Conservation (phyloP, 2,797 vertebrate genomes). For the Australoheros facetus region DNA sequence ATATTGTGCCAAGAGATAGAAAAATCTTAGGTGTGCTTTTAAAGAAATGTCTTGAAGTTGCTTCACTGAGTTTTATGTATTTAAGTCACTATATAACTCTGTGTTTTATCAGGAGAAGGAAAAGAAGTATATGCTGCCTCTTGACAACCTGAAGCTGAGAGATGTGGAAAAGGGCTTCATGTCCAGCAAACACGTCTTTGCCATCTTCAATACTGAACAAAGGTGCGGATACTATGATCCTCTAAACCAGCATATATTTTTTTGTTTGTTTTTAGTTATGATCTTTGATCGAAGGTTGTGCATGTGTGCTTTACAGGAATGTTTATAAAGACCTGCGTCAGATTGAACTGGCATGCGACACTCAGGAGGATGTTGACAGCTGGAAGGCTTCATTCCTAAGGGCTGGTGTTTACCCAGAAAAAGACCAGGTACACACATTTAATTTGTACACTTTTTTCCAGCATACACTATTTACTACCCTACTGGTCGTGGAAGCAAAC, state of each 20-base stretch:
- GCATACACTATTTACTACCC: not conserved
- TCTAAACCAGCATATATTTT: not conserved
- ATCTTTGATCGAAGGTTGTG: not conserved
- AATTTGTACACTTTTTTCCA: not conserved
- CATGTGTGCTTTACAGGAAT: slow-evolving; percentile 79
- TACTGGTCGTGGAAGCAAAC: not conserved
- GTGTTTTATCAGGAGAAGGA: slow-evolving; percentile 89
- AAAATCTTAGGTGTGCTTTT: not conserved
- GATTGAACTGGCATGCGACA: slow-evolving; percentile 94
- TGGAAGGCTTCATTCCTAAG: slow-evolving; percentile 98
- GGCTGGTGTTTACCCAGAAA: slow-evolving; percentile 95
- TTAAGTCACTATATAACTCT: not conserved
- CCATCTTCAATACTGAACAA: slow-evolving; percentile 96
- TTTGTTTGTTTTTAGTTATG: not conserved
- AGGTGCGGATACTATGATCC: slow-evolving; percentile 78
- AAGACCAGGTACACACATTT: slow-evolving; percentile 85
- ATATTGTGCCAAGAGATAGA: not conserved
- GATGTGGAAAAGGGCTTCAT: slow-evolving; percentile 97
- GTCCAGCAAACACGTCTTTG: slow-evolving; percentile 95
- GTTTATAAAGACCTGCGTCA: slow-evolving; percentile 97
- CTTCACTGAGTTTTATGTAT: not conserved
- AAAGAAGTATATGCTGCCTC: slow-evolving; percentile 98
- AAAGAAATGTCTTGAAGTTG: not conserved
- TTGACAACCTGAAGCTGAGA: slow-evolving; percentile 97
- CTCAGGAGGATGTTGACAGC: slow-evolving; percentile 97